Evolutionary conservation across 2,113 vertebrate species (phyloP), one percentile per base, ranked within the genome.

Genomic region (Labrus mixtus): DNA sequence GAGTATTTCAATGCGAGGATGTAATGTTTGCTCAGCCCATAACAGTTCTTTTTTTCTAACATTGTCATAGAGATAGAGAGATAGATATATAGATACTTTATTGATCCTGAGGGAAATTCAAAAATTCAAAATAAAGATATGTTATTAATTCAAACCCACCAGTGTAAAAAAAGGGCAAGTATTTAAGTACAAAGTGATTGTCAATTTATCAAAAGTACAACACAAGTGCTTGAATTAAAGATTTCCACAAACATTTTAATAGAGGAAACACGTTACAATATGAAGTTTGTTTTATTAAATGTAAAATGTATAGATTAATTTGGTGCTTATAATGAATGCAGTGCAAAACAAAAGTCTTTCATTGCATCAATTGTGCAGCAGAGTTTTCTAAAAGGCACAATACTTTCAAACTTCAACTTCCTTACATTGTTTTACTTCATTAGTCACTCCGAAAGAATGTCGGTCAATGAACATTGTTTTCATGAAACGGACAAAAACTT

Each of bases 271-370:
- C 1, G 39, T 0, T 33, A 43, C 0, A 51, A 51, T 4, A 1
- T 0, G 1, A 67, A 41, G 3, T 54, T 29, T 5, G 13, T 64
- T 79, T 48, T 10, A 39, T 72, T 66, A 54, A 23, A 61, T 74
- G n/a, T 15, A 43, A 73, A 8, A 41, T 4, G 1, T 22, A 25
- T 16, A 37, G 8, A 36, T 17, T 48, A 6, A 39, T 5, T 0
- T 53, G 15, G 48, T 39, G 48, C 25, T 62, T 57, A 62, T 56
- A 65, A 75, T 4, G 39, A 4, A 29, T 8, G 37, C 8, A 22
- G 71, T 68, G 57, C 54, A 65, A 61, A 63, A 37, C 16, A 62
- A 50, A 69, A 51, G 22, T n/a, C 37, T 37, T 73, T 74, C n/a
- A 70, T 57, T 37, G 29, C 22, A 15, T 54, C 9, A 33, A 50